Conservation (phyloP, 64 coral and sea anemone genomes). For the Cladopsammia gracilis region DNA sequence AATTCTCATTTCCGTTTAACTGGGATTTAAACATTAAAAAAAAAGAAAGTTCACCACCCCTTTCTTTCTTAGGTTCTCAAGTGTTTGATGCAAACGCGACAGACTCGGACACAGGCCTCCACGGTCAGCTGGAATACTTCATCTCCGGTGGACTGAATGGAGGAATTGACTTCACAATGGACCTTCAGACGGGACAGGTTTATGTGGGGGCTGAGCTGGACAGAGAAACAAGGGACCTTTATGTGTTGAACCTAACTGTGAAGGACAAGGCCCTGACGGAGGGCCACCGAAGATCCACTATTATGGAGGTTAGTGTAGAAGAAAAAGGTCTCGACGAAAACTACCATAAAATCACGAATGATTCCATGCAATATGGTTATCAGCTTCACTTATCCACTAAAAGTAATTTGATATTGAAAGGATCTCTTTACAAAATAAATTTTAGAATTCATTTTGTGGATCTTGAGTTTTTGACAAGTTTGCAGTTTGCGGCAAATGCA, state of each 20-base stretch:
- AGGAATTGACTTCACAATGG: slow-evolving; percentile 66
- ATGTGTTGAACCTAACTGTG: slow-evolving; percentile 68
- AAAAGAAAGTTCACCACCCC: neutral
- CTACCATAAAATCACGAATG: neutral
- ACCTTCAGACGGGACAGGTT: slow-evolving; percentile 31
- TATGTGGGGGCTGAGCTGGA: slow-evolving; percentile 61
- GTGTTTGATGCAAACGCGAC: slow-evolving; percentile 67
- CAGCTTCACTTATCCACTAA: too few species aligned
- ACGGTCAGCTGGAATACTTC: slow-evolving; percentile 66
- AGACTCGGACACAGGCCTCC: slow-evolving; percentile 59
- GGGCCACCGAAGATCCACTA: neutral
- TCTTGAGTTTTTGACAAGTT: too few species aligned
- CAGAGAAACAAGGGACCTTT: slow-evolving; percentile 59
- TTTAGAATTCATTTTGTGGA: too few species aligned
- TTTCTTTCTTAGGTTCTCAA: neutral
- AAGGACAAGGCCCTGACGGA: slow-evolving; percentile 36
- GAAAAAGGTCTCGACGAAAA: neutral
- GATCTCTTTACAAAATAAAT: too few species aligned
- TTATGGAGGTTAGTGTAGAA: slow-evolving; percentile 21
- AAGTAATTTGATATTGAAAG: too few species aligned
- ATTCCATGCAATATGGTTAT: too few species aligned
- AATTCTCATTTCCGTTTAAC: too few species aligned
- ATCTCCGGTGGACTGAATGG: slow-evolving; percentile 57
- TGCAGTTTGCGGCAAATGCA: too few species aligned
- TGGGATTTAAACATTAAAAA: too few species aligned